A percentile compares a stretch with the other conserved stretches of the same genome.
These are phyloP conservation scores for Lophotis ruficrista DNA, from an alignment of 2,113 vertebrate species.

Conservation along the genomic window DNA sequence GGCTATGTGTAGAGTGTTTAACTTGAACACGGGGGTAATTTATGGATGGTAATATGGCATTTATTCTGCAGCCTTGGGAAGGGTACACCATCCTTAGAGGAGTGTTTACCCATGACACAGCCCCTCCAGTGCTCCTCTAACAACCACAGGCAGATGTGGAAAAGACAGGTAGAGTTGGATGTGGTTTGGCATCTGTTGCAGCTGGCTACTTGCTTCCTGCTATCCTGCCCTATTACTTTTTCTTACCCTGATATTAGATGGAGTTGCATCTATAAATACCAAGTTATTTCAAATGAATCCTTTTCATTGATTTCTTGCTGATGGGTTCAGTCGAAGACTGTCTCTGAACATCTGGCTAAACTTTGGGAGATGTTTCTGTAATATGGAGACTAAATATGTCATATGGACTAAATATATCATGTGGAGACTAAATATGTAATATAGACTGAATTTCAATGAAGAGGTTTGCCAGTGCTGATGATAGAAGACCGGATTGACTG, in stretches of 20 bases:
- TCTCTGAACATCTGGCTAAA: background rate
- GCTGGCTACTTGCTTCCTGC: background rate
- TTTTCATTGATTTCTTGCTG: background rate
- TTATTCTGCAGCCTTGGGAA: background rate
- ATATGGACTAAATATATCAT: too few species aligned
- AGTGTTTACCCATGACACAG: background rate
- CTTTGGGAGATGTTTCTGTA: background rate
- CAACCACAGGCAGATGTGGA: background rate
- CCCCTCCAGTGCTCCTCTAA: background rate
- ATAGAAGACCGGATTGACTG: background rate
- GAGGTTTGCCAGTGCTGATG: background rate
- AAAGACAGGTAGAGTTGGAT: background rate
- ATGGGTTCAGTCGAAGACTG: background rate
- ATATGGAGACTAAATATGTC: background rate
- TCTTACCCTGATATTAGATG: background rate
- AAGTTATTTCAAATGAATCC: background rate
- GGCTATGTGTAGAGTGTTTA: background rate
- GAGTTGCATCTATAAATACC: background rate
- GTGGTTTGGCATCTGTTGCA: background rate
- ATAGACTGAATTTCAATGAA: background rate
- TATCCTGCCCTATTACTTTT: background rate
- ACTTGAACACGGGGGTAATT: background rate
- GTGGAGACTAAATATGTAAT: background rate
- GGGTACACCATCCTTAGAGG: background rate
- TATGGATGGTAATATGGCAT: background rate